Percentiles rank a stretch among this genome's conserved stretches.
Conservation (phyloP, 2,888 invertebrate genomes). For the Camptogramma bilineatum region DNA sequence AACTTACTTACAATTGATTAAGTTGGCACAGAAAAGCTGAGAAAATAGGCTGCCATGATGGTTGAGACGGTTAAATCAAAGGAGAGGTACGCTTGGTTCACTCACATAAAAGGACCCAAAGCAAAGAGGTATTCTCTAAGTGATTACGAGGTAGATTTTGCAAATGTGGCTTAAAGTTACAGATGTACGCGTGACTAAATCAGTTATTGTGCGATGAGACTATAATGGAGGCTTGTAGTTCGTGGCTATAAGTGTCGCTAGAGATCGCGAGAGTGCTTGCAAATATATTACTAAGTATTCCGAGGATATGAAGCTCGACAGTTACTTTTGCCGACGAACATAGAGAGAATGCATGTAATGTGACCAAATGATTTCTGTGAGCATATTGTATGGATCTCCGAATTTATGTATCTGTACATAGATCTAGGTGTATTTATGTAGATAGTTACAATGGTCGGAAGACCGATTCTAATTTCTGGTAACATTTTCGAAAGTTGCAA, state of each 20-base stretch:
- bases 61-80: not conserved
- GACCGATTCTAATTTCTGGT: conserved; percentile 24
- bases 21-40: not conserved
- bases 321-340: not conserved
- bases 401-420: conserved; percentile 46
- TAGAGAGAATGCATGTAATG: conserved; percentile 17
- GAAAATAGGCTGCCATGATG: not conserved
- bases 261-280: conserved; percentile 33
- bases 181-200: conserved; percentile 2
- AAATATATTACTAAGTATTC: conserved; percentile 16
- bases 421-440: conserved; percentile 32
- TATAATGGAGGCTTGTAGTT: conserved; percentile 13
- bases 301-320: conserved; percentile 2
- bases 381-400: conserved; percentile 39
- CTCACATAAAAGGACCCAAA: not conserved
- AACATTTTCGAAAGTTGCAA: conserved; percentile 14
- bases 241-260: conserved; percentile 32
- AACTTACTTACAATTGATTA: not conserved
- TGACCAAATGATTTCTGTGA: conserved; percentile 35
- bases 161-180: not conserved
- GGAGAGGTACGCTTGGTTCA: not conserved
- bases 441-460: conserved; percentile 27
- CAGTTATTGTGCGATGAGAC: not conserved
- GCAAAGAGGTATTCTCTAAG: not conserved
- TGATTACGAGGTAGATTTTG: not conserved